A percentile compares a stretch with the other conserved stretches of the same genome.
Conservation (phyloP, 2,113 vertebrate genomes). For the Morone saxatilis region DNA sequence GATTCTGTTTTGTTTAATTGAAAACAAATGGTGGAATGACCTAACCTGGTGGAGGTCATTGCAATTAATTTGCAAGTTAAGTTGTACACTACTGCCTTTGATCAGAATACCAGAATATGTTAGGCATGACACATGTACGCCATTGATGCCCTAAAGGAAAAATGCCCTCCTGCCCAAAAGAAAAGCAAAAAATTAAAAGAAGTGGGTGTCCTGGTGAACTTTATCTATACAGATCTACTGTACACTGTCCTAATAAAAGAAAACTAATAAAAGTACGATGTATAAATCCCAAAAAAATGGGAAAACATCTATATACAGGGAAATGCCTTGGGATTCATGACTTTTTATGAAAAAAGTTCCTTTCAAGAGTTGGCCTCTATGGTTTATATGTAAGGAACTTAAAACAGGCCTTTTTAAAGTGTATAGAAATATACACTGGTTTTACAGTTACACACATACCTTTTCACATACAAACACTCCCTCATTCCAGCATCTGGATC, state of each 20-base stretch:
- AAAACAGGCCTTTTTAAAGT: slow-evolving; percentile 13
- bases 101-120: too few relatives aligned
- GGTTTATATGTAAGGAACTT: neutral
- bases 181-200: neutral
- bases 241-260: neutral
- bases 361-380: neutral
- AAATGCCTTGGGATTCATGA: neutral
- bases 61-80: neutral
- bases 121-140: neutral
- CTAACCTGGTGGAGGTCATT: neutral
- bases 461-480: neutral
- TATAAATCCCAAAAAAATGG: neutral
- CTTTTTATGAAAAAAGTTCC: neutral
- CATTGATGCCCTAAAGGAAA: neutral
- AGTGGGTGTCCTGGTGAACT: neutral
- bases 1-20: neutral
- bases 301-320: neutral
- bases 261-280: too few relatives aligned
- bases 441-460: slow-evolving; percentile 23
- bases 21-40: neutral
- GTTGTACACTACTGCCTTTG: neutral
- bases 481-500: slow-evolving; percentile 51
- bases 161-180: neutral
- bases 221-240: too few relatives aligned
- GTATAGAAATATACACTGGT: slow-evolving; percentile 6